phyloP scores from a whole-genome alignment of 2,888 invertebrate species.

The Sminthurides aquaticus region DNA sequence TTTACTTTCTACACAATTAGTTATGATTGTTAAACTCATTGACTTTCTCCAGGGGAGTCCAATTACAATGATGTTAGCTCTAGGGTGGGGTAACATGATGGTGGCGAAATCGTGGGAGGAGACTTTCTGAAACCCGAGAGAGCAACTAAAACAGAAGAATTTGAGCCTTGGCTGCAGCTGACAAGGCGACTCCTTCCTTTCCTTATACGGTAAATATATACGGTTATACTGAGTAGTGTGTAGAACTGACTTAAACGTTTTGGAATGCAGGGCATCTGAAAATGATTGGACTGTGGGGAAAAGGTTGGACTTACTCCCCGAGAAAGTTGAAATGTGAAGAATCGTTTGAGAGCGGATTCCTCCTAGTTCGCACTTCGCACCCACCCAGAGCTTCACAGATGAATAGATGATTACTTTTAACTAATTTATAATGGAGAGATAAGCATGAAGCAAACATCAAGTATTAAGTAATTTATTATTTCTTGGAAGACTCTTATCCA shows the following conservation, averaged over 20 bases:
- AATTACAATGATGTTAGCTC: no score
- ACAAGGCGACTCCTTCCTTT: no score
- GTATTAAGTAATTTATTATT: not conserved
- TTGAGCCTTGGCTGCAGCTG: no score
- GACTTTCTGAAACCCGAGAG: not conserved
- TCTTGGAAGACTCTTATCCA: not conserved
- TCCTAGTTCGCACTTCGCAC: not conserved
- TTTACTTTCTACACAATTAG: not conserved
- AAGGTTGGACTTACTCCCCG: no score
- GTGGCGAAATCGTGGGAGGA: not conserved
- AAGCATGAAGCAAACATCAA: not conserved
- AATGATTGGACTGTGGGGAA: no score
- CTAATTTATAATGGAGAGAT: not conserved
- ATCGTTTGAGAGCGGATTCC: not conserved
- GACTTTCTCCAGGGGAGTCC: not conserved
- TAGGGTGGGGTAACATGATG: no score
- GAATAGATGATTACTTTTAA: not conserved
- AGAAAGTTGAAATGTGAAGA: no score
- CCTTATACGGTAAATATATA: no score
- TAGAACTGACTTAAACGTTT: no score
- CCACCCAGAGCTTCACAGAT: not conserved
- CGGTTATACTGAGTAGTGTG: no score
- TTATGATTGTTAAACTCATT: not conserved
- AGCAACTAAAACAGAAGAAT: no score
- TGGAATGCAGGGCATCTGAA: no score